These are phyloP conservation scores for Chrysolina haemoptera DNA, from an alignment of 2,888 invertebrate genomes.

Conservation along the genomic window DNA sequence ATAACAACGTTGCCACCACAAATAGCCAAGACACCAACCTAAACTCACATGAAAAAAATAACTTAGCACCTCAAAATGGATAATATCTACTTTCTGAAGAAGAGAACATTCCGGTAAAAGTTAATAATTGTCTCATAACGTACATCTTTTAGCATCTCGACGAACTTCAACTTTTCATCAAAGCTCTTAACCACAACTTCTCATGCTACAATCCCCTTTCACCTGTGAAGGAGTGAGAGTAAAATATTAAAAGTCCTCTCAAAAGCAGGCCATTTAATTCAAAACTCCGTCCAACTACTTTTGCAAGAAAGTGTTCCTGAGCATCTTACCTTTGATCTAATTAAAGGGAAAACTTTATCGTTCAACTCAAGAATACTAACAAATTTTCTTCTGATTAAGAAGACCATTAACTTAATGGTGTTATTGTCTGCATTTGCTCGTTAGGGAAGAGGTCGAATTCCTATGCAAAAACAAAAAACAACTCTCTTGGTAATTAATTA, in stretches of 20 bases:
- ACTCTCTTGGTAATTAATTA: not conserved
- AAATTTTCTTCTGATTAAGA: constrained; percentile 13
- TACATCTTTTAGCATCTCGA: too few species aligned
- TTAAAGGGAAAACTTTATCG: constrained; percentile 17
- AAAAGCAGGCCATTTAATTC: constrained; percentile 2
- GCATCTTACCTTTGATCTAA: constrained; percentile 21
- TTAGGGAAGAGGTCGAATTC: not conserved
- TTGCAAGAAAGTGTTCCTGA: not conserved
- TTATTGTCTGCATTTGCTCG: constrained; percentile 12
- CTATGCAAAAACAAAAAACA: not conserved
- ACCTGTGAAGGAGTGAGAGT: not conserved
- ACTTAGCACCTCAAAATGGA: too few species aligned
- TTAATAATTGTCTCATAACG: too few species aligned
- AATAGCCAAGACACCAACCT: too few species aligned
- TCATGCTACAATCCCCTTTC: not conserved
- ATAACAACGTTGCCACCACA: too few species aligned
- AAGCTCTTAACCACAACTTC: not conserved
- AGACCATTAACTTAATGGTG: constrained; percentile 20
- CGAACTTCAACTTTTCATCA: not conserved
- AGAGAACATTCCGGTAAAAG: too few species aligned
- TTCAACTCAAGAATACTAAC: constrained; percentile 13
- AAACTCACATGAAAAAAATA: too few species aligned
- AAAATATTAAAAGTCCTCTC: constrained; percentile 4
- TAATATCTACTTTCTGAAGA: too few species aligned
- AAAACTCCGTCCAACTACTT: constrained; percentile 1